Conservation (phyloP, 2,113 vertebrate genomes). For the Vulpes lagopus region DNA sequence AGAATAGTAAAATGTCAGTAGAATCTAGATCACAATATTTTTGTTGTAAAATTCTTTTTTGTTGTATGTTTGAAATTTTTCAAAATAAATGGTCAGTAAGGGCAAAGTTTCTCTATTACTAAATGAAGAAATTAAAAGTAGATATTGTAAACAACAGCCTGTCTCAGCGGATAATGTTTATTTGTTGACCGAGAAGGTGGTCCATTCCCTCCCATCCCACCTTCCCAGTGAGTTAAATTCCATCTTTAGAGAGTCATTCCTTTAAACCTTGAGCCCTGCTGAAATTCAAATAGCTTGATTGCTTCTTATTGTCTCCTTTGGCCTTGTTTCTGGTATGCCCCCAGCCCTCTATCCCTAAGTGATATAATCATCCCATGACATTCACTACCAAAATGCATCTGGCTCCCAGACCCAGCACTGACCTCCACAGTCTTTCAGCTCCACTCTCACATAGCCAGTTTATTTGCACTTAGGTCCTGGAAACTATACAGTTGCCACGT, state of each 20-base stretch:
- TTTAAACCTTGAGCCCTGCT: neutral
- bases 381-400: neutral
- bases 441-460: neutral
- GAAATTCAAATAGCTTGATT: neutral
- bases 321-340: neutral
- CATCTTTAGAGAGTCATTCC: neutral
- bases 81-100: slow-evolving; percentile 23
- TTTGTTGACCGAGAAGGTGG: neutral
- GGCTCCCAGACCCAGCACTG: neutral
- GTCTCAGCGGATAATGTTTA: neutral
- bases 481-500: neutral
- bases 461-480: neutral
- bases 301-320: neutral
- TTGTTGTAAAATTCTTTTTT: slow-evolving; percentile 28
- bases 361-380: neutral
- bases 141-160: neutral
- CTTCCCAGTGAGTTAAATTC: neutral
- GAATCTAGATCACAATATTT: neutral
- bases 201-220: neutral
- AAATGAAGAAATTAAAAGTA: neutral
- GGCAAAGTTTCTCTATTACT: neutral
- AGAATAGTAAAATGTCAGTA: neutral
- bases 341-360: neutral
- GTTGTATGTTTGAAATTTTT: neutral
- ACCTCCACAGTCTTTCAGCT: neutral